These are phyloP conservation scores for Helicolenus hilgendorfi DNA, from an alignment of 2,797 vertebrate genomes.

Conservation along the genomic window DNA sequence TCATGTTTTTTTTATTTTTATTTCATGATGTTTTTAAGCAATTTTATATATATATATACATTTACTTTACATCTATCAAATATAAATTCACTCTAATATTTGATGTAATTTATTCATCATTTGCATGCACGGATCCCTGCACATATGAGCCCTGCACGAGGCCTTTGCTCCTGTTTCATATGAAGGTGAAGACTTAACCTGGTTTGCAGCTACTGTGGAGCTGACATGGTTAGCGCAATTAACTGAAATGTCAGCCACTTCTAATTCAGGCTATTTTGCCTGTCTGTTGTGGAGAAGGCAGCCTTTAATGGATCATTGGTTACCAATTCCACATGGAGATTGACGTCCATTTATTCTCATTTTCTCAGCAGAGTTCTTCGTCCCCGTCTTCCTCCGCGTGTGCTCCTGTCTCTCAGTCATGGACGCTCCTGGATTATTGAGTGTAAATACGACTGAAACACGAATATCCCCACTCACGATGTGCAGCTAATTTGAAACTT, in stretches of 20 bases:
- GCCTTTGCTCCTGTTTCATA: constrained; percentile 41
- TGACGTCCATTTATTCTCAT: constrained; percentile 90
- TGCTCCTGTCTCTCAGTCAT: constrained; percentile 33
- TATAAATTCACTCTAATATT: background rate
- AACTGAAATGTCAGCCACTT: constrained; percentile 91
- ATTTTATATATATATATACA: background rate
- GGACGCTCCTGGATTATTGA: constrained; percentile 6
- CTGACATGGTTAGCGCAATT: constrained; percentile 87
- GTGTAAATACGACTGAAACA: background rate
- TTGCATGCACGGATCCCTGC: background rate
- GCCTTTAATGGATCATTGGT: constrained; percentile 90
- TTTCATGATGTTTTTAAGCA: background rate
- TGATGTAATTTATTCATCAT: background rate
- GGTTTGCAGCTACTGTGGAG: constrained; percentile 80
- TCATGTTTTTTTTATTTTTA: background rate
- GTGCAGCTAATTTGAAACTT: constrained; percentile 16
- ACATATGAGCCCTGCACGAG: background rate
- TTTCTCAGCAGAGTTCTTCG: constrained; percentile 81
- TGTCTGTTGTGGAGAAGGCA: constrained; percentile 88
- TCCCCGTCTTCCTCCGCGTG: constrained; percentile 51
- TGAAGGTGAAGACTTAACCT: constrained; percentile 78
- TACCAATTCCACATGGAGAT: constrained; percentile 91
- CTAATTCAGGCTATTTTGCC: constrained; percentile 89
- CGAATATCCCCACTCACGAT: background rate
- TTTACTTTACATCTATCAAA: background rate